Base-by-base conservation (phyloP, 2,797 vertebrate species). In the Poecilia gillii region DNA sequence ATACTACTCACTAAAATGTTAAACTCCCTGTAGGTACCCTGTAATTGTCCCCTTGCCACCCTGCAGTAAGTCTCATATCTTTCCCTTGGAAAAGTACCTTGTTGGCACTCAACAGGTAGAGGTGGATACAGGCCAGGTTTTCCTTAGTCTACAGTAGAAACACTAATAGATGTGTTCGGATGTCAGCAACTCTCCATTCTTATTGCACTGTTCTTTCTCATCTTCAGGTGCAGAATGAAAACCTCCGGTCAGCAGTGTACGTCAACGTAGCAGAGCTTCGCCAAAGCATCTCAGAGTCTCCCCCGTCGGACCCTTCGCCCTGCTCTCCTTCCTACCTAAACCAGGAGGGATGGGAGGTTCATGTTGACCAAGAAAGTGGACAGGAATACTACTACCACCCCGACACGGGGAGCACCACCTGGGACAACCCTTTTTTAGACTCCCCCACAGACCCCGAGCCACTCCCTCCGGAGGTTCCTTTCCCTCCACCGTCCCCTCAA, bases 331-430 rank as follows among this genome's bases (percentile, higher is more conserved):
- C 76, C 73, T 89, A 66, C 72, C 88, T 88, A 1, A 90, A 94
- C 84, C 84, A 84, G 3, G 91, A 87, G 0, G 95, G 90, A 92
- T 99, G 98, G 98, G 97, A 99, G 93, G 97, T 96, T 7, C 97
- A 98, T 86, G 95, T 92, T 76, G 98, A 99, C 88, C 47, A 93
- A 0, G 94, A 90, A 12, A 99, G 95, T 8, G 98, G 98, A 36
- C 97, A 95, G 74, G 95, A 96, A 86, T 99, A 97, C 89, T 99
- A 97, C 91, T 98, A 97, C 89, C 97, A 99, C 89, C 94, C 96
- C 0, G 76, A 87, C 78, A 97, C 97, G 0, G 97, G 98, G 3
- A 95, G 91, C 80, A 98, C 97, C 85, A 99, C 98, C 73, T 99
- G 98, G 98, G 97, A 99, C 12, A 96, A 92, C 79, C 98, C 98